Evolutionary conservation across 2,113 vertebrate species (phyloP).

Genomic region (Antennarius striatus): DNA sequence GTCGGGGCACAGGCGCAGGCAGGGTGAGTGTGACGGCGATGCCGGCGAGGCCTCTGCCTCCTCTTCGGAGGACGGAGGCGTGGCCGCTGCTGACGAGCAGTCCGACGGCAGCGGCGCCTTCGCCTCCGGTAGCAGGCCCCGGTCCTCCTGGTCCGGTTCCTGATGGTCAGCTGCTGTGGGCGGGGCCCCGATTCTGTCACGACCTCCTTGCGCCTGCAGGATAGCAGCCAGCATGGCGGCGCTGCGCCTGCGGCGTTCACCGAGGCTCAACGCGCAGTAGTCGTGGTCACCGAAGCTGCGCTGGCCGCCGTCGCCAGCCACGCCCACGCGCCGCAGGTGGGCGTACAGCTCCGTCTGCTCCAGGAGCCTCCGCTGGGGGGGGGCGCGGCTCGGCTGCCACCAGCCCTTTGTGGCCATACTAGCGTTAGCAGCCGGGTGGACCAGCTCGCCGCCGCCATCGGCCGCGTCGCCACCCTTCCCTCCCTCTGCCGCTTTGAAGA

Average conservation of each 20-base stretch:
- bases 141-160: constrained; percentile 26
- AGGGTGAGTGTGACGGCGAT: constrained; percentile 69
- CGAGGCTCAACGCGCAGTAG: constrained; percentile 86
- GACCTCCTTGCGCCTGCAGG: constrained; percentile 51
- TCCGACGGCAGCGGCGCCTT: constrained; percentile 15
- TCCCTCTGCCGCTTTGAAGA: constrained; percentile 91
- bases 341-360: constrained; percentile 94
- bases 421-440: constrained; percentile 47
- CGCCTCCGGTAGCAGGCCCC: constrained; percentile 18
- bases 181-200: constrained; percentile 14
- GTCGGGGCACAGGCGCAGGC: constrained; percentile 78
- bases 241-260: constrained; percentile 73
- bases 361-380: constrained; percentile 83
- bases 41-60: constrained; percentile 59
- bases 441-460: constrained; percentile 13
- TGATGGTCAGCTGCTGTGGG: constrained; percentile 44
- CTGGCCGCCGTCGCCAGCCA: constrained; percentile 62
- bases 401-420: constrained; percentile 60
- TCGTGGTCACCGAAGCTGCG: constrained; percentile 93
- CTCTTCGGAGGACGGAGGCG: constrained; percentile 62
- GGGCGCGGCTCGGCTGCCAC: constrained; percentile 56
- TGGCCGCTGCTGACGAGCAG: constrained; percentile 39
- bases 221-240: constrained; percentile 58
- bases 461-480: constrained; percentile 34
- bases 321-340: constrained; percentile 83